Percentiles rank a stretch among this genome's conserved stretches.
These are phyloP conservation scores for Eurystomus gularis DNA, from an alignment of 2,113 vertebrate genomes.

Conservation along the genomic window DNA sequence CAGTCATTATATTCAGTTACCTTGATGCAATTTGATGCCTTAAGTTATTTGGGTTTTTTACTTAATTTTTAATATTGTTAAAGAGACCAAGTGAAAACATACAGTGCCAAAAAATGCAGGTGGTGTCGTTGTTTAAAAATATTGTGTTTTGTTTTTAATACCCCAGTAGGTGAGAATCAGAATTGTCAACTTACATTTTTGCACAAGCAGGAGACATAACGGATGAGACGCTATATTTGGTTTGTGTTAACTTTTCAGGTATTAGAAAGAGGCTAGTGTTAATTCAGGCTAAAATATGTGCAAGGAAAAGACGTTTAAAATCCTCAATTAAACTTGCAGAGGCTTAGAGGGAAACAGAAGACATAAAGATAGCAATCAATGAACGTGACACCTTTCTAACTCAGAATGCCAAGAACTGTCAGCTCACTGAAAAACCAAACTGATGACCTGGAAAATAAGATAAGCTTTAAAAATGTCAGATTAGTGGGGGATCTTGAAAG, in stretches of 20 bases:
- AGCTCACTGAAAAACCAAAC: slow-evolving; percentile 43
- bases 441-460: slow-evolving; percentile 60
- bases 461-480: slow-evolving; percentile 69
- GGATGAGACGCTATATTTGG: neutral
- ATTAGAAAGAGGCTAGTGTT: slow-evolving; percentile 40
- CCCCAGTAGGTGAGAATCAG: neutral
- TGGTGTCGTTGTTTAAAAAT: neutral
- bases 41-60: neutral
- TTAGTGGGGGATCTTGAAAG: slow-evolving; percentile 5
- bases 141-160: neutral
- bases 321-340: slow-evolving; percentile 18
- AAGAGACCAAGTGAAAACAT: neutral
- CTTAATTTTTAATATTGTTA: neutral
- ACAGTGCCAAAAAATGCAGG: neutral
- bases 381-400: slow-evolving; percentile 8
- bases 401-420: slow-evolving; percentile 24
- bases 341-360: slow-evolving; percentile 42
- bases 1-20: neutral
- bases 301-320: slow-evolving; percentile 23
- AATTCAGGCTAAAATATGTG: neutral
- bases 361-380: slow-evolving; percentile 49
- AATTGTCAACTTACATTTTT: neutral
- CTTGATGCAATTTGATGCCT: neutral
- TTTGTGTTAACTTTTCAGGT: slow-evolving; percentile 15
- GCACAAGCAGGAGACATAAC: neutral